These are phyloP conservation scores for Sprattus sprattus DNA, from an alignment of 2,113 vertebrate genomes.

Conservation along the genomic window DNA sequence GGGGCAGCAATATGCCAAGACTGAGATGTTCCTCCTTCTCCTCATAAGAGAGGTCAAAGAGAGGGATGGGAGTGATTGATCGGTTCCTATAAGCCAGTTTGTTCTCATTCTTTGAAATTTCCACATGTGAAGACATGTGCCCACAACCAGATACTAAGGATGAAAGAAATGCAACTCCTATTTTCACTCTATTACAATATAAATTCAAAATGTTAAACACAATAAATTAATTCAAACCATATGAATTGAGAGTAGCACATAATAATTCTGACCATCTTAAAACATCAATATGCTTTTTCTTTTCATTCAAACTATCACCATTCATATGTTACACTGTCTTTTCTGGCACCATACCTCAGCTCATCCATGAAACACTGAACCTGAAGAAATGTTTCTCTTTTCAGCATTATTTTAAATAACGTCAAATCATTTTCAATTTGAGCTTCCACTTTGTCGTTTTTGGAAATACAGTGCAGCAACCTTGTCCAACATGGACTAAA, in stretches of 20 bases:
- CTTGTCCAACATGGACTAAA: no score
- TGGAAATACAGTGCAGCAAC: no score
- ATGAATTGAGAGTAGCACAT: neutral
- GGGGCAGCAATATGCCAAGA: neutral
- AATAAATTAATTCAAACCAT: neutral
- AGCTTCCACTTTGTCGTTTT: no score
- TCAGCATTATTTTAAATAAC: no score
- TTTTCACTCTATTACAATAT: neutral
- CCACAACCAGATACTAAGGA: neutral
- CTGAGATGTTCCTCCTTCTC: neutral
- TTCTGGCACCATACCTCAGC: no score
- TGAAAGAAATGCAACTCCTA: neutral
- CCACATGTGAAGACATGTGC: neutral
- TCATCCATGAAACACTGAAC: no score
- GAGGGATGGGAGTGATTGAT: neutral
- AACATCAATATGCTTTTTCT: no score
- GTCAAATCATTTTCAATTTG: no score
- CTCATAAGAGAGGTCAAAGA: neutral
- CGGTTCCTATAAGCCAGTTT: neutral
- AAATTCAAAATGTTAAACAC: neutral
- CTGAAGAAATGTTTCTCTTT: no score
- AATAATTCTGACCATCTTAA: no score
- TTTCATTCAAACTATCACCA: no score
- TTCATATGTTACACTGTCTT: no score
- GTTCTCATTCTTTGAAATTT: neutral